These are phyloP conservation scores for Ischnus inquisitorius DNA, from an alignment of 2,888 invertebrate genomes.

Conservation along the genomic window DNA sequence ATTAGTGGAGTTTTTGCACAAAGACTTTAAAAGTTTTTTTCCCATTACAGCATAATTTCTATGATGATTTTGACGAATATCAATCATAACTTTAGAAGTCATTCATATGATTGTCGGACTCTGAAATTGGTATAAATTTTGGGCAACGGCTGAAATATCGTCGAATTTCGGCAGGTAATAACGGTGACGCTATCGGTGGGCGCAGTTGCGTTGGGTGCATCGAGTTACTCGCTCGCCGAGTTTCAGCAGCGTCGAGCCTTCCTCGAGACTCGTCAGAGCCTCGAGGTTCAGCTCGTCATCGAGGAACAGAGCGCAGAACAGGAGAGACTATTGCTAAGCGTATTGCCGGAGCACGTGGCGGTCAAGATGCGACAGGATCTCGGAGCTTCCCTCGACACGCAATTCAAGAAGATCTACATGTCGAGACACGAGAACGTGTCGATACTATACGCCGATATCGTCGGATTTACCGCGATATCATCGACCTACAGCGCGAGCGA, in stretches of 20 bases:
- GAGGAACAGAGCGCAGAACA: conserved; percentile 97
- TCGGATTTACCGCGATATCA: conserved; percentile 98
- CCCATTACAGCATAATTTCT: no score
- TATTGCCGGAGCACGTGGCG: conserved; percentile 98
- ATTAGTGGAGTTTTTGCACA: neutral
- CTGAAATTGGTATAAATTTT: no score
- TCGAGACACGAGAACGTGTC: conserved; percentile 98
- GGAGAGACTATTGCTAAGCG: conserved; percentile 96
- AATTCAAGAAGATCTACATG: conserved; percentile 99
- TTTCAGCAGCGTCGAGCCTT: conserved; percentile 95
- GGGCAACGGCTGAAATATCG: neutral
- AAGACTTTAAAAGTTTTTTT: no score
- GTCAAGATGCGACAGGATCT: conserved; percentile 98
- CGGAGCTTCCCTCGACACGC: conserved; percentile 94
- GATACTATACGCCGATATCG: conserved; percentile 99
- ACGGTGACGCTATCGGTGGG: conserved; percentile 83
- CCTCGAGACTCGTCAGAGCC: conserved; percentile 95
- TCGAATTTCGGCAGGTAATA: conserved; percentile 75
- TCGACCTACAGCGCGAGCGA: conserved; percentile 98
- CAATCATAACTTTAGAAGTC: no score
- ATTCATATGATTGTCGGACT: neutral
- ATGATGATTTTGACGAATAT: neutral
- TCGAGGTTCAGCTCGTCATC: conserved; percentile 96
- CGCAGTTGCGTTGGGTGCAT: conserved; percentile 91
- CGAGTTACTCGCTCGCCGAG: conserved; percentile 92